Evolutionary conservation across 2,113 vertebrate genomes (phyloP).

Genomic region (Mobula birostris): DNA sequence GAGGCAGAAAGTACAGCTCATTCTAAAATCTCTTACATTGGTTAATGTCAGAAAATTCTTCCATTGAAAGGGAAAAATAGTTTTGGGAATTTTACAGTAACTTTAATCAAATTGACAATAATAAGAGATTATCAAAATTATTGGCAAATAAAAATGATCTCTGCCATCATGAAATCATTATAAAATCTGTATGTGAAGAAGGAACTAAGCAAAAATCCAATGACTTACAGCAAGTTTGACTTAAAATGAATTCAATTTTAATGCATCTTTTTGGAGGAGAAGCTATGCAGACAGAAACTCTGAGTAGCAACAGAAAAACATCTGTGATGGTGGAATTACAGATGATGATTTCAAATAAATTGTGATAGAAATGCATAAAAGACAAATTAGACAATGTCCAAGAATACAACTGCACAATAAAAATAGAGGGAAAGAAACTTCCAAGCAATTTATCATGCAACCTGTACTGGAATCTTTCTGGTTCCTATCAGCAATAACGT

Average conservation of each 20-base stretch:
- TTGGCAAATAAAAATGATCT: not conserved
- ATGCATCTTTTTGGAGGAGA: not conserved
- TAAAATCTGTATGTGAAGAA: not conserved
- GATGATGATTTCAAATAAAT: constrained; percentile 1
- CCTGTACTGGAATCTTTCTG: not conserved
- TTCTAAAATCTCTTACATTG: not conserved
- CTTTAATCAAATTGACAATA: not conserved
- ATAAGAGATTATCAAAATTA: not conserved
- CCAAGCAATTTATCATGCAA: not conserved
- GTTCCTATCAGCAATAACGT: not conserved
- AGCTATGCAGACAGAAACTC: not conserved
- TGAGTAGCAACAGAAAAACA: not conserved
- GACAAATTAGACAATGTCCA: not conserved
- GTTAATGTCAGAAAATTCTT: not conserved
- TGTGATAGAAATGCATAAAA: not conserved
- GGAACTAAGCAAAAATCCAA: not conserved
- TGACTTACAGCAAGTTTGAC: not conserved
- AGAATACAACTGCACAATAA: constrained; percentile 6
- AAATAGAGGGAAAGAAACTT: not conserved
- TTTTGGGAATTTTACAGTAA: not conserved
- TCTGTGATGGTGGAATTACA: not conserved
- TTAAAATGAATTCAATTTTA: not conserved
- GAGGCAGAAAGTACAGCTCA: not conserved
- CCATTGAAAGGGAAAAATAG: not conserved
- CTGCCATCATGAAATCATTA: not conserved